A percentile compares a stretch with the other conserved stretches of the same genome.
phyloP scores from a whole-genome alignment of 2,113 vertebrate species.

The Eidolon helvum region DNA sequence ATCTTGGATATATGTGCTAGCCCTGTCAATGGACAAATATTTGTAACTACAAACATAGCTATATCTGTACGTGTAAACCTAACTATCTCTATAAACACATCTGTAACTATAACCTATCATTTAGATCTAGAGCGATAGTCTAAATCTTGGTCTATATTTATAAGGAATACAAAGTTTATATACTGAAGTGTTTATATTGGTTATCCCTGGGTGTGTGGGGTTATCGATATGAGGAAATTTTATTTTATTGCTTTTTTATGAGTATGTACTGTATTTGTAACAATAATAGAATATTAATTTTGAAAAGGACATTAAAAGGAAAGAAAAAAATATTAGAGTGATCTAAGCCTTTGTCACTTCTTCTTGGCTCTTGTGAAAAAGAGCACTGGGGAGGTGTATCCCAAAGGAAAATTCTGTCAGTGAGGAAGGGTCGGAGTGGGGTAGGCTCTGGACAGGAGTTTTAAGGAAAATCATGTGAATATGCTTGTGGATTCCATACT shows the following conservation, averaged over 20 bases:
- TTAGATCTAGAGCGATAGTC: neutral
- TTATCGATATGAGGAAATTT: neutral
- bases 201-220: neutral
- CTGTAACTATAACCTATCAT: neutral
- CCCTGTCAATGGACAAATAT: neutral
- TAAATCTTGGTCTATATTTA: neutral
- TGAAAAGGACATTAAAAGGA: neutral
- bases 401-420: neutral
- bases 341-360: neutral
- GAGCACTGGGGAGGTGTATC: accelerated
- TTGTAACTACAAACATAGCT: neutral
- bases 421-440: neutral
- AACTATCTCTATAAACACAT: neutral
- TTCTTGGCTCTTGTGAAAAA: neutral
- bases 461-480: neutral
- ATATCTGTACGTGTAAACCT: neutral
- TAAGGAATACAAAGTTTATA: neutral
- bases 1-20: neutral
- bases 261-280: neutral
- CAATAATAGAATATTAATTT: neutral
- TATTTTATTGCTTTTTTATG: neutral
- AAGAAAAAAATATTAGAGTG: neutral
- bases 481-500: neutral
- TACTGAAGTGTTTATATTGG: neutral
- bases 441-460: neutral